A percentile compares a stretch with the other conserved stretches of the same genome.
phyloP scores from a whole-genome alignment of 1,140 invertebrate species.

The Drosophila pandora region DNA sequence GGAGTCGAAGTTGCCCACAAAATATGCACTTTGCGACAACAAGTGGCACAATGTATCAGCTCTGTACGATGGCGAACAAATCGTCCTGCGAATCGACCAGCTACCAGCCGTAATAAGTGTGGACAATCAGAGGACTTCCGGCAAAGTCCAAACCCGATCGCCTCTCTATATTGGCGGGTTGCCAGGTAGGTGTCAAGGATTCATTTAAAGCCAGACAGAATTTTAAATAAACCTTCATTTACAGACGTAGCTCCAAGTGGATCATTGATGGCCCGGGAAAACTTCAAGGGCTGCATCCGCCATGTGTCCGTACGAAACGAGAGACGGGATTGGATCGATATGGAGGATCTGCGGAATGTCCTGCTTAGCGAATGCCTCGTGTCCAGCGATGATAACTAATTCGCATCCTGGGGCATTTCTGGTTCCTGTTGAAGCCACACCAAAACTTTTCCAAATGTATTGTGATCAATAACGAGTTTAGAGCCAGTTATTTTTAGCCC shows the following conservation, averaged over 20 bases:
- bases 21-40: constrained; percentile 91
- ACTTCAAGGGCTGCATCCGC: constrained; percentile 96
- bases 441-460: constrained; percentile 80
- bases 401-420: constrained; percentile 14
- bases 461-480: constrained; percentile 77
- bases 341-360: constrained; percentile 92
- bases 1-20: constrained; percentile 86
- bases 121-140: constrained; percentile 52
- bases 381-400: constrained; percentile 65
- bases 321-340: constrained; percentile 91
- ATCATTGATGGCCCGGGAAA: constrained; percentile 88
- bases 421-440: constrained; percentile 75
- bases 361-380: constrained; percentile 91
- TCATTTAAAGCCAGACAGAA: background rate
- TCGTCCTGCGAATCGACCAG: constrained; percentile 90
- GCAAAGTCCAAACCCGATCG: constrained; percentile 84
- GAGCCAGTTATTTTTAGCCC: constrained; percentile 50
- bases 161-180: constrained; percentile 93
- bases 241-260: constrained; percentile 88
- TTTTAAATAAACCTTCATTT: background rate
- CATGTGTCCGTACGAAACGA: constrained; percentile 90
- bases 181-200: constrained; percentile 87
- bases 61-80: constrained; percentile 88
- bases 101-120: constrained; percentile 84
- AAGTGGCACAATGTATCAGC: constrained; percentile 93